phyloP scores from a whole-genome alignment of 2,113 vertebrate species.

The Hippocampus comes region DNA sequence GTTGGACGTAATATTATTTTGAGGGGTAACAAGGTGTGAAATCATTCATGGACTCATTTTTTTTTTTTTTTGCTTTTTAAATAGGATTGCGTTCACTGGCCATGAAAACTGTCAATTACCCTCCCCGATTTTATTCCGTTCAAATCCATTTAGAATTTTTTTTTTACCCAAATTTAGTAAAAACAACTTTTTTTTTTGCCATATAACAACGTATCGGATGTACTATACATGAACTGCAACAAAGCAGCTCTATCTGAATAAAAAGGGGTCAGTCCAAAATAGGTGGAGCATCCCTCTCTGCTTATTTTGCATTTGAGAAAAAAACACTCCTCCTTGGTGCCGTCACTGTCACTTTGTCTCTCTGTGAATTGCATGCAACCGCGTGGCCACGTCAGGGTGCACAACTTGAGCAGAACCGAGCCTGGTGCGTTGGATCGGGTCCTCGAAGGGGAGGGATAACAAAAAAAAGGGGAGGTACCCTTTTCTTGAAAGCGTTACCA shows the following conservation, averaged over 20 bases:
- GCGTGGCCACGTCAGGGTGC: slow-evolving; percentile 5
- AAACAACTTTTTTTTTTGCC: not conserved
- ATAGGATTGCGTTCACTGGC: not conserved
- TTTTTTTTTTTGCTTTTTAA: not conserved
- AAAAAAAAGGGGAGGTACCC: slow-evolving; percentile 28
- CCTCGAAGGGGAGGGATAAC: slow-evolving; percentile 21
- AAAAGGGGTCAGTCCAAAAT: not conserved
- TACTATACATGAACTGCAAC: not conserved
- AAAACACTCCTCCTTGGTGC: slow-evolving; percentile 34
- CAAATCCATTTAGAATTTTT: no score
- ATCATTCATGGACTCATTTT: not conserved
- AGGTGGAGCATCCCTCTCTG: slow-evolving; percentile 41
- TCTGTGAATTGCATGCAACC: not conserved
- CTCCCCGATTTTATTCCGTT: no score
- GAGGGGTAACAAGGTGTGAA: not conserved
- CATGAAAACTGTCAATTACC: no score
- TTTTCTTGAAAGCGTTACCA: slow-evolving; percentile 13
- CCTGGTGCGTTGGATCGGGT: slow-evolving; percentile 35
- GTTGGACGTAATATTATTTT: not conserved
- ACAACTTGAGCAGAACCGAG: slow-evolving; percentile 27
- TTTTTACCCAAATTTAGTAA: not conserved
- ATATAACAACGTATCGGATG: not conserved
- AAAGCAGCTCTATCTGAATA: not conserved
- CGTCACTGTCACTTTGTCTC: not conserved
- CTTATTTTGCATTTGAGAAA: not conserved